phyloP scores from a whole-genome alignment of 1,140 invertebrate genomes.

The Cotesia vestalis region DNA sequence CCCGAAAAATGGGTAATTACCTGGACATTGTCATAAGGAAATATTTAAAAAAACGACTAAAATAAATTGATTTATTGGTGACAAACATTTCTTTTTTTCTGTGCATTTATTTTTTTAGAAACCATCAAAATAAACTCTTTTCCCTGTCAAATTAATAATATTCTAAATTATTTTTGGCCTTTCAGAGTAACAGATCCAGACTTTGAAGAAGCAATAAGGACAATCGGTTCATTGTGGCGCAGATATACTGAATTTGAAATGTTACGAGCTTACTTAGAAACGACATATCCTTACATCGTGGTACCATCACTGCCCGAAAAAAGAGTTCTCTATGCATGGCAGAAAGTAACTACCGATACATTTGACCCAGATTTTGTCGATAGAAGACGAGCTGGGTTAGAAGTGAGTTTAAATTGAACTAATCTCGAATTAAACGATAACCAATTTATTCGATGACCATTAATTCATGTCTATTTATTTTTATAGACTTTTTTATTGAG shows the following conservation, averaged over 20 bases:
- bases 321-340: conserved; percentile 81
- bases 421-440: no score
- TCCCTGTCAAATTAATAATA: background rate
- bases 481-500: conserved; percentile 78
- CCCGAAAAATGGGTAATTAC: no score
- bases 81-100: no score
- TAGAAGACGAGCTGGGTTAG: conserved; percentile 78
- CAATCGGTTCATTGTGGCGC: conserved; percentile 78
- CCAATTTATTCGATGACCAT: no score
- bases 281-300: conserved; percentile 80
- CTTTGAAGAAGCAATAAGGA: conserved; percentile 71
- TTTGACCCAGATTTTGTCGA: conserved; percentile 90
- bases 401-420: conserved; percentile 58
- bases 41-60: no score
- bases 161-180: conserved; percentile 40
- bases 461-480: background rate
- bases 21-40: no score
- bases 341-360: conserved; percentile 79
- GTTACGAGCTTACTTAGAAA: conserved; percentile 78
- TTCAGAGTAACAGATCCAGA: conserved; percentile 76
- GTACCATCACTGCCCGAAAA: conserved; percentile 86
- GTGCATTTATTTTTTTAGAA: no score
- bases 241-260: conserved; percentile 87
- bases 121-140: no score
- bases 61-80: no score